phyloP scores from a whole-genome alignment of 2,888 invertebrate genomes.

The Labia minor region DNA sequence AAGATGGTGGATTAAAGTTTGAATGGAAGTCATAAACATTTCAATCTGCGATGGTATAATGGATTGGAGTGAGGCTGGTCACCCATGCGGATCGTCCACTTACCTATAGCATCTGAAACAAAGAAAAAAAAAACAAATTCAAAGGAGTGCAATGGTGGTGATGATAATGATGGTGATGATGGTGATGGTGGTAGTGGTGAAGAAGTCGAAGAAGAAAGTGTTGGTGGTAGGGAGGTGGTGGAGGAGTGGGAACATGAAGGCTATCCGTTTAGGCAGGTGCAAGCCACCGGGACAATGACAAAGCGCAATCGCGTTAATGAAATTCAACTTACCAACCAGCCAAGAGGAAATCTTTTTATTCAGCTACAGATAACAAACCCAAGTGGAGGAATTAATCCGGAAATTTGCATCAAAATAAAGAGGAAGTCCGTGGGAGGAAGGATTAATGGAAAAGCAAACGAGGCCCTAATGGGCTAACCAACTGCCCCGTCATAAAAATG shows the following conservation, averaged over 20 bases:
- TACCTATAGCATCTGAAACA: slow-evolving; percentile 76
- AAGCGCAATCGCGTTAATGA: neutral
- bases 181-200: slow-evolving; percentile 16
- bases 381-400: neutral
- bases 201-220: slow-evolving; percentile 23
- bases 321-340: neutral
- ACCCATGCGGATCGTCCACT: too few species aligned
- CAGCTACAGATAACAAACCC: neutral
- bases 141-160: slow-evolving; percentile 3
- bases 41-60: too few species aligned
- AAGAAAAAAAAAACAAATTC: slow-evolving; percentile 40
- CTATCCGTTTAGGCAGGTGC: too few species aligned
- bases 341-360: neutral
- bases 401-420: neutral
- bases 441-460: neutral
- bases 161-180: slow-evolving; percentile 13
- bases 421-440: neutral
- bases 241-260: too few species aligned
- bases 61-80: too few species aligned
- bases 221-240: slow-evolving; percentile 27
- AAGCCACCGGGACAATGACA: neutral
- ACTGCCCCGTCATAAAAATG: neutral
- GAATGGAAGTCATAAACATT: too few species aligned
- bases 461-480: neutral
- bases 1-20: too few species aligned